Percentiles rank a stretch among this genome's conserved stretches.
Conservation (phyloP, 2,113 vertebrate species). For the Scophthalmus maximus region DNA sequence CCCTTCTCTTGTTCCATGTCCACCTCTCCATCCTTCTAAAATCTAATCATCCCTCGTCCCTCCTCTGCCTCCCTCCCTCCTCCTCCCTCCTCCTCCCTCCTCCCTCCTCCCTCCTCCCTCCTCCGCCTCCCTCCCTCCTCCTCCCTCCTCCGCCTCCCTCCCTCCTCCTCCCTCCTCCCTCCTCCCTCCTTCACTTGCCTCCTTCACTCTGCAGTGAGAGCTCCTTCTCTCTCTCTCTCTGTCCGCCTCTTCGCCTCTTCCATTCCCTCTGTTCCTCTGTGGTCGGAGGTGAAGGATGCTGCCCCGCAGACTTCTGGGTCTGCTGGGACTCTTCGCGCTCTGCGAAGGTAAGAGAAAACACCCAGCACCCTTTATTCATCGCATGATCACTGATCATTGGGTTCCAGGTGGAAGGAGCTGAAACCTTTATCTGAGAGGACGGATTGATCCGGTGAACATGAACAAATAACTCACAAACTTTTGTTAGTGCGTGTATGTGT, state of each 20-base stretch:
- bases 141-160: neutral
- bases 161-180: slow-evolving; percentile 1
- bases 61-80: slow-evolving; percentile 2
- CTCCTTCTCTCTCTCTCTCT: slow-evolving; percentile 12
- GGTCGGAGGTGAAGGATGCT: slow-evolving; percentile 58
- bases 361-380: neutral
- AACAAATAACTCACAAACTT: too few relatives aligned
- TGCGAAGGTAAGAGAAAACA: slow-evolving; percentile 73
- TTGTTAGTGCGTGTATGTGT: neutral
- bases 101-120: slow-evolving; percentile 20
- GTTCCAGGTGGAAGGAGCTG: too few relatives aligned
- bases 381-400: too few relatives aligned
- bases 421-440: neutral
- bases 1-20: too few relatives aligned
- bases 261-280: neutral
- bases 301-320: slow-evolving; percentile 32
- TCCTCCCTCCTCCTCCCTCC: slow-evolving; percentile 4
- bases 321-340: slow-evolving; percentile 66
- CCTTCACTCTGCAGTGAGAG: slow-evolving; percentile 24
- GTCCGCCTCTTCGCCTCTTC: neutral
- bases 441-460: neutral
- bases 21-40: slow-evolving; percentile 27
- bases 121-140: neutral
- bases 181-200: neutral
- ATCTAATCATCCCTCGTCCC: too few relatives aligned